These are phyloP conservation scores for Acrossocheilus fasciatus DNA, from an alignment of 2,797 vertebrate species.

Conservation along the genomic window DNA sequence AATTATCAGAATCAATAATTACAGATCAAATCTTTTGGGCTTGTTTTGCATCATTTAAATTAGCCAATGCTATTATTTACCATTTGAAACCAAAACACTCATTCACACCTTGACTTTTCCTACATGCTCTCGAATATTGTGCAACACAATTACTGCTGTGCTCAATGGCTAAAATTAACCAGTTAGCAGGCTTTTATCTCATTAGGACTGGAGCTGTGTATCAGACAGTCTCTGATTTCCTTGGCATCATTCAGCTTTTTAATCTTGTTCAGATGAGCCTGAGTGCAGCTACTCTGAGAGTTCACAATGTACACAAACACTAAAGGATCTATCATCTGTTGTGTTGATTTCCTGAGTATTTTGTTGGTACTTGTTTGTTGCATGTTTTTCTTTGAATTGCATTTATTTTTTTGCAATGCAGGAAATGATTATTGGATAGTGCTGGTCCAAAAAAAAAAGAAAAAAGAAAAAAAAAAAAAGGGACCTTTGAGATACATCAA, in stretches of 20 bases:
- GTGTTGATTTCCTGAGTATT: not conserved
- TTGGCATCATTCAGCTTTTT: slow-evolving; percentile 63
- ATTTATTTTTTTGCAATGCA: not conserved
- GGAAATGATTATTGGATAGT: not conserved
- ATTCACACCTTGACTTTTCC: slow-evolving; percentile 77
- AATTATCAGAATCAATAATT: not conserved
- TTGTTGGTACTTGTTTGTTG: not conserved
- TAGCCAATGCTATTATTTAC: not conserved
- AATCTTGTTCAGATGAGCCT: slow-evolving; percentile 46
- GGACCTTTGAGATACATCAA: not conserved
- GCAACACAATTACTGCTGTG: slow-evolving; percentile 74
- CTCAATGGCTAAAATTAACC: slow-evolving; percentile 75
- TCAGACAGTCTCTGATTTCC: slow-evolving; percentile 73
- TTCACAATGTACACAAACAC: slow-evolving; percentile 34
- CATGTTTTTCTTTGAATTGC: not conserved
- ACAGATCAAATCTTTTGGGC: not conserved
- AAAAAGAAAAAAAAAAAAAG: no score
- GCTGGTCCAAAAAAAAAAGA: not conserved
- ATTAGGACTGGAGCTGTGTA: slow-evolving; percentile 71
- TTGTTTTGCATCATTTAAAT: not conserved
- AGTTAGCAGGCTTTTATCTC: slow-evolving; percentile 75
- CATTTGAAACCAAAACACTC: not conserved
- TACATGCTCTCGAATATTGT: slow-evolving; percentile 71
- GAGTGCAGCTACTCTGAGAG: slow-evolving; percentile 1
- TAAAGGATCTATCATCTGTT: not conserved